A percentile compares a stretch with the other conserved stretches of the same genome.
Conservation (phyloP, 2,888 invertebrate species). For the Sinelater perroti region DNA sequence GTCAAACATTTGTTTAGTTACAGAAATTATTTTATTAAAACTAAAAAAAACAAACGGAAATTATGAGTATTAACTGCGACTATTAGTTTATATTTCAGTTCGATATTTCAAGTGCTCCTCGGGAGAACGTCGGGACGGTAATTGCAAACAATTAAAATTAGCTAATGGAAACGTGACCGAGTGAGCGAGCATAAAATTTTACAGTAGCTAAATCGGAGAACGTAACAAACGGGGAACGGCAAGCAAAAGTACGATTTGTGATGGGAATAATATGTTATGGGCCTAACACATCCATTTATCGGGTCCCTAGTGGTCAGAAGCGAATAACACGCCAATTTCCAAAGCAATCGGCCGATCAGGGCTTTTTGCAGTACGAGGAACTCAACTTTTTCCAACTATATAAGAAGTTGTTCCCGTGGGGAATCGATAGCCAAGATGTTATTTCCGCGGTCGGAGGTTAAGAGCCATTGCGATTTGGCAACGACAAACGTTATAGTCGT, state of each 20-base stretch:
- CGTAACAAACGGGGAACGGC: slow-evolving; percentile 37
- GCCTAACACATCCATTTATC: slow-evolving; percentile 42
- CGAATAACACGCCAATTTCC: slow-evolving; percentile 59
- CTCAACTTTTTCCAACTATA: slow-evolving; percentile 49
- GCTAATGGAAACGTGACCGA: slow-evolving; percentile 11
- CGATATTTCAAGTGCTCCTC: too few species aligned
- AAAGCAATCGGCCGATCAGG: slow-evolving; percentile 57
- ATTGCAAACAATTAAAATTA: slow-evolving; percentile 3
- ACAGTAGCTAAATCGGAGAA: slow-evolving; percentile 26
- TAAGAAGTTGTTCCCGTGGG: slow-evolving; percentile 58
- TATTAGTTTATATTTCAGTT: too few species aligned
- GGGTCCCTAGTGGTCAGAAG: slow-evolving; percentile 53
- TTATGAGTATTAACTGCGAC: too few species aligned
- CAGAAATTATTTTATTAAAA: too few species aligned
- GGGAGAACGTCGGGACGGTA: neutral
- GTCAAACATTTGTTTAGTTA: too few species aligned
- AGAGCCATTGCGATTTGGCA: slow-evolving; percentile 55
- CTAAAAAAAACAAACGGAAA: too few species aligned
- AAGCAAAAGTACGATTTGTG: slow-evolving; percentile 38
- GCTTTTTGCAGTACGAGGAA: slow-evolving; percentile 53
- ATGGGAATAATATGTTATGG: slow-evolving; percentile 41
- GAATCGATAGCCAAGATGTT: slow-evolving; percentile 54
- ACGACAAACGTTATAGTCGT: slow-evolving; percentile 45
- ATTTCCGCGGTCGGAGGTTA: slow-evolving; percentile 55
- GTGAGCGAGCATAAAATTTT: slow-evolving; percentile 29